Percentiles rank a stretch among this genome's conserved stretches.
phyloP scores from a whole-genome alignment of 2,113 vertebrate genomes.

The Theropithecus gelada region DNA sequence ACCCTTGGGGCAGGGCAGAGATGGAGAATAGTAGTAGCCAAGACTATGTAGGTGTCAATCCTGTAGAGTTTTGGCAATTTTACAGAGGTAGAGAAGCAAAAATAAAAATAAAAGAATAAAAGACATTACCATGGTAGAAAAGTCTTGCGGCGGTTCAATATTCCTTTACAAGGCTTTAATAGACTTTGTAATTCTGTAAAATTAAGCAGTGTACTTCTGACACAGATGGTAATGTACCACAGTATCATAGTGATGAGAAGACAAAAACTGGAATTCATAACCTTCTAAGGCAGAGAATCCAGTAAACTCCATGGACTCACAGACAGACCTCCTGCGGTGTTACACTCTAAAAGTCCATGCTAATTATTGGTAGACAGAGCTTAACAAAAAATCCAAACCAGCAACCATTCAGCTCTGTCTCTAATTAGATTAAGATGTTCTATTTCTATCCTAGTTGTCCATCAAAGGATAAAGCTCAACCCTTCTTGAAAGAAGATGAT shows the following conservation, averaged over 20 bases:
- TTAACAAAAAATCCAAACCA: not conserved
- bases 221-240: not conserved
- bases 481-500: not conserved
- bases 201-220: not conserved
- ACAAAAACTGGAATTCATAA: not conserved
- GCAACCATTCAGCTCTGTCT: not conserved
- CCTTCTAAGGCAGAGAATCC: not conserved
- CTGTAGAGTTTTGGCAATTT: not conserved
- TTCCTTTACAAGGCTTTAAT: not conserved
- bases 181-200: not conserved
- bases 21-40: not conserved
- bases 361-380: not conserved
- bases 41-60: not conserved
- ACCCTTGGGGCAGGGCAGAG: not conserved
- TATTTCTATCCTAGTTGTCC: not conserved
- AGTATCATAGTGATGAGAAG: not conserved
- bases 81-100: not conserved
- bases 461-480: not conserved
- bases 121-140: not conserved
- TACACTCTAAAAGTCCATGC: rapidly evolving
- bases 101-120: not conserved
- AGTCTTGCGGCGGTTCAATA: not conserved
- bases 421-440: not conserved
- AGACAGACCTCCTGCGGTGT: not conserved
- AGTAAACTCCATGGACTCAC: not conserved